Base-by-base conservation (phyloP, 2,888 invertebrate genomes). In the Steinernema hermaphroditum region DNA sequence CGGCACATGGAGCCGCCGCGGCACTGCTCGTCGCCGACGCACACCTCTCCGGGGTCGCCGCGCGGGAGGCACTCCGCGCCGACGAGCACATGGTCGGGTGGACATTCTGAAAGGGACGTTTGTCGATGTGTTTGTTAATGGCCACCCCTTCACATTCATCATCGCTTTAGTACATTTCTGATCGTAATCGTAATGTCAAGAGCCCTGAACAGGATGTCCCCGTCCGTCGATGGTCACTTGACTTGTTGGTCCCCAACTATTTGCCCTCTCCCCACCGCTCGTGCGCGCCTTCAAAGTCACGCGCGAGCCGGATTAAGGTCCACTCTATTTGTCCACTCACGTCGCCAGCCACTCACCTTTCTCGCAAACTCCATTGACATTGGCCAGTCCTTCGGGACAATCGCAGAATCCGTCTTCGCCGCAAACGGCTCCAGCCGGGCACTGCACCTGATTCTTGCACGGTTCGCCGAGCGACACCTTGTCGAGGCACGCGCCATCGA, bases 401-500 rank as follows among this genome's bases (percentile, higher is more conserved):
- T 9, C 49, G 49, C 49, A 49, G 49, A 49, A 19, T 41, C 49
- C 77, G 29, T 81, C 78, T 34, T 84, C 81, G 44, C 78, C 77
- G 75, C 85, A 85, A 8, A 76, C 74, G 19, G 78, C 73, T 37
- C 76, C 76, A 27, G 78, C 75, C 43, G 84, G 85, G 70, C 85
- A 85, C 74, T 85, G 85, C 0, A 80, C 80, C 46, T 82, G 82
- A 68, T 81, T 83, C 68, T 76, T 73, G 76, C 84, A 84, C n/a
- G 76, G 62, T 46, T 83, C 81, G 50, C 79, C 81, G 29, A 83
- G 68, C 16, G 69, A 69, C 22, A 80, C 82, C 70, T 79, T 79
- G 73, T 85, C 82, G 22, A 85, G 74, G 70, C 85, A 85, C 19
- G 78, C 73, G 12, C 84, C 84, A 37, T 85, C 84, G 14, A 85